Evolutionary conservation across 2,888 invertebrate species (phyloP), one percentile per base, ranked within the genome.

Genomic region (Perdita meconis): DNA sequence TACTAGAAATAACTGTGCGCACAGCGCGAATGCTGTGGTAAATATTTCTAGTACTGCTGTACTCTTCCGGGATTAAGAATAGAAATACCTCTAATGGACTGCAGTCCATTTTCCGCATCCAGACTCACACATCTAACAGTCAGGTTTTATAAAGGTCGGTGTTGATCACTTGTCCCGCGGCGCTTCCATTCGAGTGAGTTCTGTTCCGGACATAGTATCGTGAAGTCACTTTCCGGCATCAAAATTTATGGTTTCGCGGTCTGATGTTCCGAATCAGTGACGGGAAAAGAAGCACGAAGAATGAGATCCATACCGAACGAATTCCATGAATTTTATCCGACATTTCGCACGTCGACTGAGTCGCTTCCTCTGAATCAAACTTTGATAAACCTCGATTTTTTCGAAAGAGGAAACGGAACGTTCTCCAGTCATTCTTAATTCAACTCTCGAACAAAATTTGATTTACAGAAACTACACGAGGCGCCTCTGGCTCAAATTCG

Each of bases 91-190:
- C 55, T 56, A 64, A 60, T 47, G 24, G 42, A 64, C 40, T 12
- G 22, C 44, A 30, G n/a, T 50, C 42, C 44, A 65, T 69, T 61
- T 40, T 64, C 55, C 19, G 26, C 44, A 56, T 40, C 42, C 22
- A 8, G n/a, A 8, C 36, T 24, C 16, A 63, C 53, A 68, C 60
- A 68, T 59, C 55, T 77, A 63, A 68, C 40, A 24, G 26, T 57
- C 24, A 22, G 36, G 34, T 50, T 56, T 38, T 36, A 24, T 13
- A 12, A 53, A 38, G 22, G 10, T 10, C 4, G 51, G 53, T 22
- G 64, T 77, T 60, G 60, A 30, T 60, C 68, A 60, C 22, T 53
- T 4, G 30, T 16, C 51, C 16, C n/a, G 16, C 16, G 10, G 30
- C 34, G 36, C 53, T 53, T 57, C 16, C 24, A 8, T 2, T 38